These are phyloP conservation scores for Hanleya hanleyi DNA, from an alignment of 2,888 invertebrate species.

Conservation along the genomic window DNA sequence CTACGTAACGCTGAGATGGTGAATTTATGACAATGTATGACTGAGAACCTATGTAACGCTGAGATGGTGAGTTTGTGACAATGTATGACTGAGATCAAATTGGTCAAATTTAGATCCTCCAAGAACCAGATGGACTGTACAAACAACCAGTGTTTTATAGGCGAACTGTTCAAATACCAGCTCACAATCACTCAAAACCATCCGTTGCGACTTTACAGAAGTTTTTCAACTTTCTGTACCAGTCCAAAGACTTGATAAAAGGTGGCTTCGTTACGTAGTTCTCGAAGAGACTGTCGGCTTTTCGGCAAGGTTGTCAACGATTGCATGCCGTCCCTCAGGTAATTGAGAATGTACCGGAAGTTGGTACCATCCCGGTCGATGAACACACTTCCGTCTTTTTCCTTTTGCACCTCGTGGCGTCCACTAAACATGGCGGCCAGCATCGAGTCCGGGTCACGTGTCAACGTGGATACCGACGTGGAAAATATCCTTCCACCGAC, in stretches of 20 bases:
- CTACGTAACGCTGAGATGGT: too few relatives aligned
- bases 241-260: constrained; percentile 66
- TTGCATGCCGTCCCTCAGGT: constrained; percentile 66
- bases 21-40: too few relatives aligned
- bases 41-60: too few relatives aligned
- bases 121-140: too few relatives aligned
- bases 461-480: constrained; percentile 63
- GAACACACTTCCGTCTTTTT: constrained; percentile 63
- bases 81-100: too few relatives aligned
- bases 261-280: constrained; percentile 63
- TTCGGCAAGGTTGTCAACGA: constrained; percentile 60
- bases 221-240: constrained; percentile 58
- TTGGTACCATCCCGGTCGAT: constrained; percentile 65
- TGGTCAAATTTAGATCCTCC: too few relatives aligned
- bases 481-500: constrained; percentile 66
- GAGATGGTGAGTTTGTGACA: too few relatives aligned
- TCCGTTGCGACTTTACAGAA: too few relatives aligned
- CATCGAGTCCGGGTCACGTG: constrained; percentile 66
- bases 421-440: constrained; percentile 69
- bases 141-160: too few relatives aligned
- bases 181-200: too few relatives aligned
- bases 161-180: too few relatives aligned
- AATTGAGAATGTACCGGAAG: constrained; percentile 69
- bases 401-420: constrained; percentile 57
- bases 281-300: constrained; percentile 58